Evolutionary conservation across 2,888 invertebrate species (phyloP), one percentile per base, ranked within the genome.

Genomic region (Theodoxus fluviatilis): DNA sequence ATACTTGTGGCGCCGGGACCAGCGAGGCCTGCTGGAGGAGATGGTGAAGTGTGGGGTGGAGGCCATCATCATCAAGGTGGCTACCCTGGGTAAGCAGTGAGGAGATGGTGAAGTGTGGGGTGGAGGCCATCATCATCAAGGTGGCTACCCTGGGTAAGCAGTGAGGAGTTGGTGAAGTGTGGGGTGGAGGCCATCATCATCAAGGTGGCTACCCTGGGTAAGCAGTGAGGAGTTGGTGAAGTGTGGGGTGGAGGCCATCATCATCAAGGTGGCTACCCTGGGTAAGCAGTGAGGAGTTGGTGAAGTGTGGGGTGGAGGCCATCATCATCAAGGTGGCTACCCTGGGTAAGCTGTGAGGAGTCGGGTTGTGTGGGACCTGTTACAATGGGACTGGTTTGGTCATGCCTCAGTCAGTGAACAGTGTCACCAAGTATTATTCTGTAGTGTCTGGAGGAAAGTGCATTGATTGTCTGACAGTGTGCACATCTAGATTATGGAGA

Each of bases 321-420:
- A 93, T 99, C 83, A 90, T 99, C 73, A 96, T 99, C 79, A 99
- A 99, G 92, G 96, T 98, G 67, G 98, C 99, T 70, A 93, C 96
- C 9, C 89, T 98, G 81, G 90, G 90, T 85, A 76, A 65, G 74
- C 7, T 67, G 12, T 47, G n/a, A n/a, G n/a, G n/a, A n/a, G n/a
- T n/a, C n/a, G n/a, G n/a, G n/a, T n/a, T n/a, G n/a, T 43, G 18
- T 25, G 25, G 3, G 52, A n/a, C 25, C 2, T 52, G 12, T n/a
- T n/a, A n/a, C n/a, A n/a, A n/a, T n/a, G n/a, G n/a, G n/a, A n/a
- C n/a, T n/a, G n/a, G n/a, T n/a, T n/a, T n/a, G n/a, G n/a, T n/a
- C n/a, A n/a, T n/a, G n/a, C n/a, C n/a, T n/a, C n/a, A n/a, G n/a
- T n/a, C n/a, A n/a, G n/a, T n/a, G n/a, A n/a, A n/a, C n/a, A n/a